Conservation (phyloP, 2,888 invertebrate genomes). For the Pelosia muscerda region DNA sequence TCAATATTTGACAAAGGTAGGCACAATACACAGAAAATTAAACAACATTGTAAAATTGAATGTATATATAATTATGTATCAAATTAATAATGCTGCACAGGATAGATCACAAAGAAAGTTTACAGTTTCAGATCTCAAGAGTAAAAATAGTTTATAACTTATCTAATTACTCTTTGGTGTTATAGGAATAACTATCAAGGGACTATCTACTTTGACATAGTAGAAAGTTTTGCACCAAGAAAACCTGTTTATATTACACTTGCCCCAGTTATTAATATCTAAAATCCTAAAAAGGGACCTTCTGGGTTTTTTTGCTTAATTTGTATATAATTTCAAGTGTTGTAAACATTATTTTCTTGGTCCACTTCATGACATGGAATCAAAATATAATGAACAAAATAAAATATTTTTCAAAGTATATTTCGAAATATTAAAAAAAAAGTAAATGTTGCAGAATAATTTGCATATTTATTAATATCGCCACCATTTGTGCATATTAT, state of each 20-base stretch:
- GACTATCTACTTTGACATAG: constrained; percentile 1
- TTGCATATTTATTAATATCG: constrained; percentile 28
- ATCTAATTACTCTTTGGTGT: constrained; percentile 60
- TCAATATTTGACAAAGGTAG: too few relatives aligned
- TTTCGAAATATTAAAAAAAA: constrained; percentile 9
- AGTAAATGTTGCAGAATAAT: constrained; percentile 10
- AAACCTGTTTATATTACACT: neutral
- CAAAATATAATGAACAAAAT: constrained; percentile 5
- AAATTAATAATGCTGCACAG: constrained; percentile 67
- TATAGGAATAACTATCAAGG: constrained; percentile 41
- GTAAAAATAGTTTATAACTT: constrained; percentile 30
- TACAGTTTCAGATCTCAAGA: constrained; percentile 62
- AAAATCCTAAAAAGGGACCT: neutral
- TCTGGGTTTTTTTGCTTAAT: too few relatives aligned
- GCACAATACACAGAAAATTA: constrained; percentile 21
- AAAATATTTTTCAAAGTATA: neutral
- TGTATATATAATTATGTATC: constrained; percentile 61
- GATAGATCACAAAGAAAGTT: constrained; percentile 60
- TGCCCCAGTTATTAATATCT: neutral
- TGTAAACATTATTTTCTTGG: constrained; percentile 11
- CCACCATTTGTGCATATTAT: constrained; percentile 64
- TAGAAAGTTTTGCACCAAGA: neutral
- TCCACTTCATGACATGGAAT: neutral
- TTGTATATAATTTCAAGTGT: neutral
- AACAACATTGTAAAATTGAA: constrained; percentile 57